Evolutionary conservation across 2,113 vertebrate species (phyloP).

Genomic region (Morone chrysops): DNA sequence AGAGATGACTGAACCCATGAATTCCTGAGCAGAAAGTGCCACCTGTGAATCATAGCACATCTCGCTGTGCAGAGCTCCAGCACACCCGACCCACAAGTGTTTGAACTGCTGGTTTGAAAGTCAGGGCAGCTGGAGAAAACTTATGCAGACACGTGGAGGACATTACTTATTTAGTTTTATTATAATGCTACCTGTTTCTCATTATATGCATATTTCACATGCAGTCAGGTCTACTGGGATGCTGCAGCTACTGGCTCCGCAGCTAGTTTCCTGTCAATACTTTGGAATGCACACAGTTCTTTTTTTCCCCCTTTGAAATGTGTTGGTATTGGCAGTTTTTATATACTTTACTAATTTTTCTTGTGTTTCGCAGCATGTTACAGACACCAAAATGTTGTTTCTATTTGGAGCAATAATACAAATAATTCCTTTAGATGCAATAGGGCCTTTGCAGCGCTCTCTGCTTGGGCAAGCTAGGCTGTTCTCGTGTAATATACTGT

Average conservation of each 20-base stretch:
- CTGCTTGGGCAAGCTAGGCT: too few relatives aligned
- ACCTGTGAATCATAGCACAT: neutral
- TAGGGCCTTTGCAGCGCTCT: too few relatives aligned
- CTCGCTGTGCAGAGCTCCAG: neutral
- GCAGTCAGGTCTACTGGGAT: neutral
- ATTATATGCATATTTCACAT: conserved; percentile 15
- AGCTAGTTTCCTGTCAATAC: conserved; percentile 6
- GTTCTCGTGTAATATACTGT: too few relatives aligned
- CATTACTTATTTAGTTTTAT: conserved; percentile 10
- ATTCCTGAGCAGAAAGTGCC: neutral
- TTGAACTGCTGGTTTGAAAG: neutral
- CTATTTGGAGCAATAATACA: too few relatives aligned
- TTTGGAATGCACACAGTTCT: neutral
- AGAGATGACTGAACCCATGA: neutral
- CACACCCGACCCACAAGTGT: neutral
- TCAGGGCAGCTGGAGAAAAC: neutral
- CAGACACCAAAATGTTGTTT: too few relatives aligned
- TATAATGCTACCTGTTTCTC: conserved; percentile 22
- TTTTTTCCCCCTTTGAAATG: too few relatives aligned
- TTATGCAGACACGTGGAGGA: conserved; percentile 4
- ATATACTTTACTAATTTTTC: too few relatives aligned
- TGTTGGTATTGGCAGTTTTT: too few relatives aligned
- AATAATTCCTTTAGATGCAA: too few relatives aligned
- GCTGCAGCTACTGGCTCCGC: neutral
- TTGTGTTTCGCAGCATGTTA: too few relatives aligned